Evolutionary conservation across 2,797 vertebrate genomes (phyloP).

Genomic region (Cryptoblepharus egeriae): DNA sequence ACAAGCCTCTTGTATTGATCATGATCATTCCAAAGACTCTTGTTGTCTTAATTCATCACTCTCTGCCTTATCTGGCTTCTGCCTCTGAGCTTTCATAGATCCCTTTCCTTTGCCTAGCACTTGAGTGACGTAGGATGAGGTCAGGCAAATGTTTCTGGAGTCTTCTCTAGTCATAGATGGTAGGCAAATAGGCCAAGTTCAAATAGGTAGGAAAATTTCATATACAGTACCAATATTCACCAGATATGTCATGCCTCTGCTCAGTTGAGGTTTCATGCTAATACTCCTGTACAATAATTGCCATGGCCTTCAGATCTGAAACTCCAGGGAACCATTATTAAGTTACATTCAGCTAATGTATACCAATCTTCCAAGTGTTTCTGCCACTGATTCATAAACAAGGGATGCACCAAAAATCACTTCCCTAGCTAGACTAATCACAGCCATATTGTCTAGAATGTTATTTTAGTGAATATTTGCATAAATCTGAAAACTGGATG

Average conservation of each 20-base stretch:
- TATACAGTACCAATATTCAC: not conserved
- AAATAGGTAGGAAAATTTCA: not conserved
- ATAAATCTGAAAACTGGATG: not conserved
- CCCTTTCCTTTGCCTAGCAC: not conserved
- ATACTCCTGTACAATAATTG: not conserved
- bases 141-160: not conserved
- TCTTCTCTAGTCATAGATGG: not conserved
- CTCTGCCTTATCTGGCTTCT: not conserved
- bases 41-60: not conserved
- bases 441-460: not conserved
- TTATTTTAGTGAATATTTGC: not conserved
- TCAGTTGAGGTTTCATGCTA: not conserved
- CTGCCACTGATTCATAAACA: not conserved
- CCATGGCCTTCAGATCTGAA: not conserved
- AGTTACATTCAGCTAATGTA: not conserved
- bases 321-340: not conserved
- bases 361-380: not conserved
- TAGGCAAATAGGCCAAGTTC: too few relatives aligned
- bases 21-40: not conserved
- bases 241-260: not conserved
- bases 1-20: not conserved
- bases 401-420: not conserved
- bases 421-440: not conserved
- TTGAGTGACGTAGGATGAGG: rapidly evolving
- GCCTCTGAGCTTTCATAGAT: not conserved